phyloP scores from a whole-genome alignment of 2,888 invertebrate genomes.

The Chydorus sphaericus region DNA sequence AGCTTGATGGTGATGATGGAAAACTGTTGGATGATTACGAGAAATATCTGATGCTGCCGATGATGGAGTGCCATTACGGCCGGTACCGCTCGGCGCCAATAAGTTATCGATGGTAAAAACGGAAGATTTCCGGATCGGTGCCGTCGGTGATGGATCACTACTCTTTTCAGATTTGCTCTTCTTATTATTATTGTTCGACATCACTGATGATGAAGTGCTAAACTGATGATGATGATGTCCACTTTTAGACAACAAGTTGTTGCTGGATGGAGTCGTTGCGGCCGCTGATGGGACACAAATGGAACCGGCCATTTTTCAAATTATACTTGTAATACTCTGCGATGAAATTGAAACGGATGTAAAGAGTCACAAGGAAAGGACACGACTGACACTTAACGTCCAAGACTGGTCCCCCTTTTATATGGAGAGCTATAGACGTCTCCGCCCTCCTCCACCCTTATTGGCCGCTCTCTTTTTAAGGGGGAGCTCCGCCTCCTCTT shows the following conservation, averaged over 20 bases:
- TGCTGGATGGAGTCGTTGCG: neutral
- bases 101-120: slow-evolving; percentile 25
- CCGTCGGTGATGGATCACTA: neutral
- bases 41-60: neutral
- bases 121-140: neutral
- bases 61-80: neutral
- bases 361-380: too few species aligned
- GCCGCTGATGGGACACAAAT: neutral
- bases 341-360: too few species aligned
- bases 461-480: too few species aligned
- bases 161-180: too few species aligned
- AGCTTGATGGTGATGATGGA: too few species aligned
- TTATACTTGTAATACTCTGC: too few species aligned
- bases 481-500: too few species aligned
- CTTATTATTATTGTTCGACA: neutral
- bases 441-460: too few species aligned
- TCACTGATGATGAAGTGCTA: neutral
- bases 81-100: slow-evolving; percentile 23
- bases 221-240: neutral
- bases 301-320: slow-evolving; percentile 3
- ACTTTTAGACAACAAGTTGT: neutral
- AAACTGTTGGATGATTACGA: neutral
- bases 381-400: too few species aligned
- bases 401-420: too few species aligned
- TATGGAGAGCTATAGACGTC: too few species aligned